Evolutionary conservation across 53 echinoderm and acorn worm genomes (phyloP), one percentile per base, ranked within the genome.

Genomic region (Actinopyga echinites): DNA sequence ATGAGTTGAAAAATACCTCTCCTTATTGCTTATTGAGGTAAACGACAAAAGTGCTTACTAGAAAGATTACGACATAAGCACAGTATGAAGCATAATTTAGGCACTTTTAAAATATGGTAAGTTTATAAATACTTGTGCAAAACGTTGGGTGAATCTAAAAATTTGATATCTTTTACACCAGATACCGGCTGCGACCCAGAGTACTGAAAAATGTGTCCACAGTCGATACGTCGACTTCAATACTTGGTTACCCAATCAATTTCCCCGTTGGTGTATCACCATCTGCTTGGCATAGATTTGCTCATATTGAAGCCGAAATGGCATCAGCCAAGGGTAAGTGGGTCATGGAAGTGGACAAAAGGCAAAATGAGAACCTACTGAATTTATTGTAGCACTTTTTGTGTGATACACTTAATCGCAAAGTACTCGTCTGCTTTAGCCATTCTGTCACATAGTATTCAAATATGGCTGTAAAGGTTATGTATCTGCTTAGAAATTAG

Each of bases 241-340:
- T 77, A 53, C 77, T 77, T 12, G 77, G 77, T 8, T 17, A 77
- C 11, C 31, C 54, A 21, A 77, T 77, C 54, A 24, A 19, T 7
- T 77, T 77, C 56, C 77, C 77, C 3, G 21, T 77, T 6, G 53
- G 77, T 77, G 56, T 54, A 26, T 52, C 77, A 53, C 77, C 77
- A 32, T 4, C 77, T 32, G 77, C 77, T 17, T 77, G 77, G 77
- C 77, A 77, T 31, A 30, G 32, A 30, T 55, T 77, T 20, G 32
- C 77, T 6, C 44, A 77, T 17, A 23, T 13, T 30, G 23, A 77
- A 5, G 77, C 29, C 11, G 77, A 77, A n/a, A 1, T 55, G 17
- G 52, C 55, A 28, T 54, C 77, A n/a, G 77, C 77, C 12, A 55
- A 77, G 31, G 77, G 77, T 19, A 77, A 56, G 77, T 56, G 30